A percentile compares a stretch with the other conserved stretches of the same genome.
phyloP scores from a whole-genome alignment of 2,888 invertebrate genomes.

The Gasteruption jaculator region DNA sequence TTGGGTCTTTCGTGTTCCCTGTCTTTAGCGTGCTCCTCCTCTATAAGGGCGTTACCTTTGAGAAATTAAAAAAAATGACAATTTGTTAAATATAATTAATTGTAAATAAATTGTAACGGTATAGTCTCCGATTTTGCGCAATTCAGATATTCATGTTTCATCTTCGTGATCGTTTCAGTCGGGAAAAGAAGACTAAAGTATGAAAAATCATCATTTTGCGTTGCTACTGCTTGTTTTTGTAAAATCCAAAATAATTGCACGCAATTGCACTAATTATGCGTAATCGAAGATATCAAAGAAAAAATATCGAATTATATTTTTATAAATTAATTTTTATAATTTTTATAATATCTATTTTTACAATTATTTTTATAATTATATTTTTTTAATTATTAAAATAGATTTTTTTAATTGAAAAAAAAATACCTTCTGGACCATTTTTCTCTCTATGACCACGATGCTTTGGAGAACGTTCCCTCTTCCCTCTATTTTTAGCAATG shows the following conservation, averaged over 20 bases:
- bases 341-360: slow-evolving; percentile 3
- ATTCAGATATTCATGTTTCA: too few relatives aligned
- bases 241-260: too few relatives aligned
- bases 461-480: slow-evolving; percentile 60
- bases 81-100: too few relatives aligned
- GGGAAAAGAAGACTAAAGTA: too few relatives aligned
- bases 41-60: slow-evolving; percentile 19
- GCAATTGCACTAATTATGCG: not conserved
- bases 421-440: slow-evolving; percentile 50
- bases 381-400: slow-evolving; percentile 22
- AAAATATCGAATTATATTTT: too few relatives aligned
- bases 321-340: too few relatives aligned
- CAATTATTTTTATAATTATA: not conserved
- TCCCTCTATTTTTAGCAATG: slow-evolving; percentile 65
- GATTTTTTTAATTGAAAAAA: too few relatives aligned
- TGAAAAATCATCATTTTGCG: too few relatives aligned
- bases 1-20: slow-evolving; percentile 44
- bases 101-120: too few relatives aligned
- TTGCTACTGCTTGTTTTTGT: too few relatives aligned
- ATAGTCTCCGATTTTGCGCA: too few relatives aligned
- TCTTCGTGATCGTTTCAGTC: too few relatives aligned
- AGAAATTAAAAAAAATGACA: not conserved
- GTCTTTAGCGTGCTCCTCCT: slow-evolving; percentile 43
- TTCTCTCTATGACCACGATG: slow-evolving; percentile 44
- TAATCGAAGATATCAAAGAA: not conserved